Evolutionary conservation across 2,113 vertebrate species (phyloP).

Genomic region (Bubo blakistoni): DNA sequence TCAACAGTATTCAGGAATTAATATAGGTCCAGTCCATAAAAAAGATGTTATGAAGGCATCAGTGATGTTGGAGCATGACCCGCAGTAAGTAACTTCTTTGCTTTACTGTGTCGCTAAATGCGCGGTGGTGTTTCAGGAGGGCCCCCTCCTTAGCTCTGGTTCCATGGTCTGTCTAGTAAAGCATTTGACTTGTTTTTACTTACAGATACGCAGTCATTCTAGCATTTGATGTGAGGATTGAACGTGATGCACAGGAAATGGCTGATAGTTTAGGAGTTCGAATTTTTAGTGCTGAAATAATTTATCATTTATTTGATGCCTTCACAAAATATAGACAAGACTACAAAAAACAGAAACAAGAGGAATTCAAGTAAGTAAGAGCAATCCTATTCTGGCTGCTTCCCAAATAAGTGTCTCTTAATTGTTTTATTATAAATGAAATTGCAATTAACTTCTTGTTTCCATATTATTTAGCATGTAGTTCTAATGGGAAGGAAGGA

Average conservation of each 20-base stretch:
- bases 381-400: background rate
- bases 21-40: constrained; percentile 98
- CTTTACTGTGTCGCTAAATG: rapidly evolving
- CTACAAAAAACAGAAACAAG: constrained; percentile 98
- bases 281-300: constrained; percentile 96
- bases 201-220: constrained; percentile 91
- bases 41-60: constrained; percentile 98
- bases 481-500: background rate
- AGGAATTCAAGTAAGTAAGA: constrained; percentile 92
- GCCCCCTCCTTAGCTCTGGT: rapidly evolving
- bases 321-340: constrained; percentile 98
- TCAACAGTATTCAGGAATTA: constrained; percentile 93
- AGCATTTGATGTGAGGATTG: constrained; percentile 95
- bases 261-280: constrained; percentile 93
- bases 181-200: background rate
- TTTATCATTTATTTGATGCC: constrained; percentile 97
- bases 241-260: constrained; percentile 96
- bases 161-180: rapidly evolving
- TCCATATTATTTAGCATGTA: background rate
- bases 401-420: background rate
- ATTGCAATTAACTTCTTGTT: background rate
- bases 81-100: constrained; percentile 78
- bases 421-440: background rate
- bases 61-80: constrained; percentile 94
- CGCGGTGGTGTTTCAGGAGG: background rate